Evolutionary conservation across 2,888 invertebrate species (phyloP).

Genomic region (Nymphalis polychloros): DNA sequence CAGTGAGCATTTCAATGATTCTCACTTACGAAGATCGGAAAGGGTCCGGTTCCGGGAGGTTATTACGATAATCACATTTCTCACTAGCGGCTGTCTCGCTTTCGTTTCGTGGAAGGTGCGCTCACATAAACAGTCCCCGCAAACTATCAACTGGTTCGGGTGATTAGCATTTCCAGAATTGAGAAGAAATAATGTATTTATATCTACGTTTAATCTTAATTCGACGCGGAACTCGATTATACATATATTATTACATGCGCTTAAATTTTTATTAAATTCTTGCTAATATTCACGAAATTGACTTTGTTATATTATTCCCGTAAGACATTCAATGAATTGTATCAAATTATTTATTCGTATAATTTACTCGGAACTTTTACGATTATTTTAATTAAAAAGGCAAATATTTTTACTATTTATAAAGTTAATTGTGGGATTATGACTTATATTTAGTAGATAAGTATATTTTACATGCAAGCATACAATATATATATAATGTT

Average conservation of each 20-base stretch:
- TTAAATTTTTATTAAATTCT: constrained; percentile 1
- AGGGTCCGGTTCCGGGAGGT: constrained; percentile 70
- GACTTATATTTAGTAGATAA: constrained; percentile 3
- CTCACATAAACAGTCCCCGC: constrained; percentile 61
- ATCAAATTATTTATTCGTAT: constrained; percentile 5
- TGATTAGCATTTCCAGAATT: constrained; percentile 76
- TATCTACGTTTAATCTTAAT: constrained; percentile 15
- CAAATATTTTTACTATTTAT: constrained; percentile 9
- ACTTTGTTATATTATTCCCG: constrained; percentile 4
- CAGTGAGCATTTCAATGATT: constrained; percentile 34
- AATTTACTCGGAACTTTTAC: background rate
- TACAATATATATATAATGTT: background rate
- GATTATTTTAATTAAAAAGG: constrained; percentile 4
- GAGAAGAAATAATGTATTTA: constrained; percentile 53
- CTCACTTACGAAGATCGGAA: constrained; percentile 65
- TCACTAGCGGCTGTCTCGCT: constrained; percentile 74
- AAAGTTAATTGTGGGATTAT: background rate
- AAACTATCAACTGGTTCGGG: constrained; percentile 72
- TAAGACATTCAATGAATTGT: background rate
- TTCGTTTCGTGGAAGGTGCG: constrained; percentile 76
- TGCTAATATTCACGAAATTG: constrained; percentile 8
- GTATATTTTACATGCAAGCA: background rate
- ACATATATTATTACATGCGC: background rate
- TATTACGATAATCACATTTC: constrained; percentile 79
- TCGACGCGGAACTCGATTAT: constrained; percentile 1